phyloP scores from a whole-genome alignment of 2,797 vertebrate species.

The Peromyscus nudipes region DNA sequence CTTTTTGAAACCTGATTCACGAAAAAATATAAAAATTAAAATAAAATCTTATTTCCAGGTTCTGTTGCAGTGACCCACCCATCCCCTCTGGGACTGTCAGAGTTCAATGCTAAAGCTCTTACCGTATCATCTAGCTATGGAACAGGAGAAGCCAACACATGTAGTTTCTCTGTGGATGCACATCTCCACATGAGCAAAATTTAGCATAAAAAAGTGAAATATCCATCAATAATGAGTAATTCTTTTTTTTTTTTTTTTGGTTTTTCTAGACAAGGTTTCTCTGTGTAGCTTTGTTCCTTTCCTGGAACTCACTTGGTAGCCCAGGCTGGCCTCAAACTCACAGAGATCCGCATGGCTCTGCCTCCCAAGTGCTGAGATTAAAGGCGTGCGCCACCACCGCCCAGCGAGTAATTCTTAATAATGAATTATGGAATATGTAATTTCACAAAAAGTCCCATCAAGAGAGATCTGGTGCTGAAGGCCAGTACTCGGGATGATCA shows the following conservation, averaged over 20 bases:
- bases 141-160: background rate
- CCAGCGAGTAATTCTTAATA: background rate
- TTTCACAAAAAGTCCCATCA: slow-evolving; percentile 5
- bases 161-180: background rate
- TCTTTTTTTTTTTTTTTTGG: no score
- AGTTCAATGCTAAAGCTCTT: background rate
- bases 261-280: no score
- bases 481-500: background rate
- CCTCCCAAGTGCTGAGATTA: no score
- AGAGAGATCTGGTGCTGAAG: background rate
- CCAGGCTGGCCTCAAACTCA: no score
- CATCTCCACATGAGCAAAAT: background rate
- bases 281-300: no score
- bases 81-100: background rate
- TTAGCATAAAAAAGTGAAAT: background rate
- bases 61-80: background rate
- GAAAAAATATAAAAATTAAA: background rate
- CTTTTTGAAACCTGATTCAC: background rate
- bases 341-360: no score
- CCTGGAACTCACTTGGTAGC: no score
- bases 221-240: background rate
- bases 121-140: background rate
- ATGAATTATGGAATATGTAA: background rate
- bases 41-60: background rate
- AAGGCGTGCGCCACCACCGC: no score